Conservation (phyloP, 92 coral and sea anemone species). For the Ricordea florida region DNA sequence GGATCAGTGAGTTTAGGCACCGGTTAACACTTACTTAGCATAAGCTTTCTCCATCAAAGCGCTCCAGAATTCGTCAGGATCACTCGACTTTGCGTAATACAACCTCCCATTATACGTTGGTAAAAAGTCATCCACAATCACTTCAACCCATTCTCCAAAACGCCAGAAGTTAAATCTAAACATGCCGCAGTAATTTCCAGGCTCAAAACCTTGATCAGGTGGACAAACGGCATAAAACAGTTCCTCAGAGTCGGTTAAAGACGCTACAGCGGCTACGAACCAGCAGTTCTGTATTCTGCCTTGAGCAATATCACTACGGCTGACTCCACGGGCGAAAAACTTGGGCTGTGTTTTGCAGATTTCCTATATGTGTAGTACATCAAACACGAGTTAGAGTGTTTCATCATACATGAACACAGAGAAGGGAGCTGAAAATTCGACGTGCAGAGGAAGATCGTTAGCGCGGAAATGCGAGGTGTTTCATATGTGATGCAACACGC, state of each 20-base stretch:
- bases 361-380: slow-evolving; percentile 67
- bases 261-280: slow-evolving; percentile 91
- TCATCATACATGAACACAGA: too few relatives aligned
- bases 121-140: slow-evolving; percentile 73
- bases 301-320: slow-evolving; percentile 72
- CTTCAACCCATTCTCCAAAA: slow-evolving; percentile 83
- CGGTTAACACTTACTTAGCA: slow-evolving; percentile 65
- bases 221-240: slow-evolving; percentile 78
- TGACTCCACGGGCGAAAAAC: slow-evolving; percentile 66
- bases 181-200: slow-evolving; percentile 78
- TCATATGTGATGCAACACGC: too few relatives aligned
- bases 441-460: too few relatives aligned
- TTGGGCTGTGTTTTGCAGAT: slow-evolving; percentile 64
- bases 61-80: slow-evolving; percentile 81
- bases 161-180: slow-evolving; percentile 83
- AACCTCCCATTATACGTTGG: slow-evolving; percentile 72
- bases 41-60: slow-evolving; percentile 79
- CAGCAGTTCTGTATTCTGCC: slow-evolving; percentile 84
- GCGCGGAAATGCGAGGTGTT: too few relatives aligned
- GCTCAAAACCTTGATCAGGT: slow-evolving; percentile 70
- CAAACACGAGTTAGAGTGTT: too few relatives aligned
- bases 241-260: slow-evolving; percentile 61
- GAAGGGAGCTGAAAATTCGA: too few relatives aligned
- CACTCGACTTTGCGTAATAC: slow-evolving; percentile 64
- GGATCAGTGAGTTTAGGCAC: not conserved